A percentile compares a stretch with the other conserved stretches of the same genome.
These are phyloP conservation scores for Cyrtodaria siliqua DNA, from an alignment of 2,888 invertebrate genomes.

Conservation along the genomic window DNA sequence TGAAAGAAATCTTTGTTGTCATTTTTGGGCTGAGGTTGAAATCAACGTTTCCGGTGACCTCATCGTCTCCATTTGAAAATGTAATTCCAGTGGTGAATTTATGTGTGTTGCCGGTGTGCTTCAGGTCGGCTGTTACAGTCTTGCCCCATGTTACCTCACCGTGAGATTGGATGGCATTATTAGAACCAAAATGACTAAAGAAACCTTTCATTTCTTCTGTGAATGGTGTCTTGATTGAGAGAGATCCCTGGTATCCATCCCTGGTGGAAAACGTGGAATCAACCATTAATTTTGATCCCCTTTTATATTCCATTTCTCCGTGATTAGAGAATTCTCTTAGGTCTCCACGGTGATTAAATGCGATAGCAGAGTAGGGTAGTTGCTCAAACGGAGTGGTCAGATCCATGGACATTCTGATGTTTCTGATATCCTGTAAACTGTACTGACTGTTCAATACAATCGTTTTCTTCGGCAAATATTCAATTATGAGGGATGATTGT, in stretches of 20 bases:
- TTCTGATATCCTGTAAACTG: conserved; percentile 9
- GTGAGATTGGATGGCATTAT: conserved; percentile 27
- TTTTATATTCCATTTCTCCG: conserved; percentile 37
- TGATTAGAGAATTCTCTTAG: conserved; percentile 18
- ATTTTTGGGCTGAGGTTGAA: conserved; percentile 27
- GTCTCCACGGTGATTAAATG: conserved; percentile 33
- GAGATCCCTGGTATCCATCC: conserved; percentile 25
- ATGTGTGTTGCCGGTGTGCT: conserved; percentile 17
- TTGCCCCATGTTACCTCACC: conserved; percentile 29
- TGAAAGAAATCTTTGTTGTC: conserved; percentile 14
- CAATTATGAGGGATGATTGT: conserved; percentile 26
- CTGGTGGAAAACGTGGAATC: conserved; percentile 25
- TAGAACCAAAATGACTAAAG: conserved; percentile 25
- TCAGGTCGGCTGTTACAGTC: conserved; percentile 21
- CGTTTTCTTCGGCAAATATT: conserved; percentile 41
- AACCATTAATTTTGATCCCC: conserved; percentile 19
- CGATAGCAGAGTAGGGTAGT: conserved; percentile 23
- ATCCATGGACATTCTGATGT: conserved; percentile 30
- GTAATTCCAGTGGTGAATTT: conserved; percentile 23
- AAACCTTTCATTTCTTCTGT: conserved; percentile 21
- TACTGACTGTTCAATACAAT: conserved; percentile 22
- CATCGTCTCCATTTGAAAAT: conserved; percentile 14
- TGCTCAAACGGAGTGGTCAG: conserved; percentile 38
- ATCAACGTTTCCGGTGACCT: conserved; percentile 17
- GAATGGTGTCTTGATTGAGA: conserved; percentile 28